A percentile compares a stretch with the other conserved stretches of the same genome.
Conservation (phyloP, 2,888 invertebrate genomes). For the Hirtodrosophila duncani region DNA sequence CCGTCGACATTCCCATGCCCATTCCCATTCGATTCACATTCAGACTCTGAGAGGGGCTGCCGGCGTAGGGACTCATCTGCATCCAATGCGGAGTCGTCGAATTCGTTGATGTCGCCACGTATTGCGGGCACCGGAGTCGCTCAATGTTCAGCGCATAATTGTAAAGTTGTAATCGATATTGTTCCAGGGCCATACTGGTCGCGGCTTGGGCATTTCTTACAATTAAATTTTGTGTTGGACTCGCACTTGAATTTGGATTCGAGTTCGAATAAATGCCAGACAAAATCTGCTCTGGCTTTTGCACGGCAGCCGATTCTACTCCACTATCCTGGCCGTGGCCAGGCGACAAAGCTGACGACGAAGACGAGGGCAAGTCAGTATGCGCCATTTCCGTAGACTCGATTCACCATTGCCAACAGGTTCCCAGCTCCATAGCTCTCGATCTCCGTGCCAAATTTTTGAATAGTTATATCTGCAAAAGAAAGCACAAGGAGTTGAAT, state of each 20-base stretch:
- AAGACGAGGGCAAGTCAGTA: slow-evolving; percentile 25
- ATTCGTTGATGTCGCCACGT: slow-evolving; percentile 28
- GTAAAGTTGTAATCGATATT: slow-evolving; percentile 90
- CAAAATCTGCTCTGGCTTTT: slow-evolving; percentile 15
- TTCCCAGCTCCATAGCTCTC: no score
- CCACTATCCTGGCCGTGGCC: slow-evolving; percentile 17
- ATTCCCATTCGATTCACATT: slow-evolving; percentile 79
- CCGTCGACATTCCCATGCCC: no score
- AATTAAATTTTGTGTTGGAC: no score
- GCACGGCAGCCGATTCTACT: background rate
- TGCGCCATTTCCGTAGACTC: slow-evolving; percentile 51
- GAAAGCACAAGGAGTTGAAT: no score
- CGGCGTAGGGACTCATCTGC: slow-evolving; percentile 76
- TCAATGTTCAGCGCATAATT: slow-evolving; percentile 91
- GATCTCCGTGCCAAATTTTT: no score
- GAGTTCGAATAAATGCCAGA: slow-evolving; percentile 15
- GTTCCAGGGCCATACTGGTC: slow-evolving; percentile 80
- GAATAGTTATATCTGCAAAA: no score
- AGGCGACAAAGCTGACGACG: slow-evolving; percentile 16
- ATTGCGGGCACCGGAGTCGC: slow-evolving; percentile 82
- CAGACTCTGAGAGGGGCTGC: slow-evolving; percentile 72
- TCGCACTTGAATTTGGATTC: background rate
- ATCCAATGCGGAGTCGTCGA: slow-evolving; percentile 45
- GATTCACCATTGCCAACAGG: no score
- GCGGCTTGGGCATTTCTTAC: slow-evolving; percentile 23